Evolutionary conservation across 2,113 vertebrate species (phyloP), one percentile per base, ranked within the genome.

Genomic region (Leptodactylus fuscus): DNA sequence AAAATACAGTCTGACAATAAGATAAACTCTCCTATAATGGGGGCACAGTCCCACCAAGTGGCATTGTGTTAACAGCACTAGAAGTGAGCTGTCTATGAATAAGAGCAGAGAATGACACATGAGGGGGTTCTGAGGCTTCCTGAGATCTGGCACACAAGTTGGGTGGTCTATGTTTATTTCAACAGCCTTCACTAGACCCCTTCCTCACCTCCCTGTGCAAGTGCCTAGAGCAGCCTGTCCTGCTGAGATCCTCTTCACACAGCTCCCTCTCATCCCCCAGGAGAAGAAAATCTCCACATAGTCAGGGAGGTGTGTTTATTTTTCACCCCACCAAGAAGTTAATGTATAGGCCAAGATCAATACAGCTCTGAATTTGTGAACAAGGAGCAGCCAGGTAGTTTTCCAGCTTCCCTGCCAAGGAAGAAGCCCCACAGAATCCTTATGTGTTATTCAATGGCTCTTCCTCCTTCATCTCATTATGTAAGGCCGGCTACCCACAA

Each of bases 91-190:
- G 60, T 32, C 41, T 41, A 70, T 85, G 65, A 55, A 85, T 85
- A 51, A 85, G 67, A 85, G 22, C 15, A 65, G 49, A 85, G 83
- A 79, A 36, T 85, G 83, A 85, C 83, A 85, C 83, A 79, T 27
- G 82, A 85, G 58, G 58, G 46, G 70, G 38, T 38, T 73, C 20
- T 44, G 82, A 75, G 71, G 82, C 82, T 87, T 87, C 87, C 87
- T 85, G 87, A 75, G 87, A 81, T 87, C 84, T 85, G 87, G 79
- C 79, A 85, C 77, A 49, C 85, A 81, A 88, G 80, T 65, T 88
- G 85, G 85, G 85, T 88, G 87, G 87, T 88, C 87, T 87, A 49
- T 76, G 76, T 88, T 85, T 74, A 87, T 87, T 88, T 88, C 81
- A 82, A 75, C 85, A 87, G 71, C 46, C 60, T 81, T 84, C 85